Base-by-base conservation (phyloP, 2,888 invertebrate genomes). In the Teleiodes luculella region DNA sequence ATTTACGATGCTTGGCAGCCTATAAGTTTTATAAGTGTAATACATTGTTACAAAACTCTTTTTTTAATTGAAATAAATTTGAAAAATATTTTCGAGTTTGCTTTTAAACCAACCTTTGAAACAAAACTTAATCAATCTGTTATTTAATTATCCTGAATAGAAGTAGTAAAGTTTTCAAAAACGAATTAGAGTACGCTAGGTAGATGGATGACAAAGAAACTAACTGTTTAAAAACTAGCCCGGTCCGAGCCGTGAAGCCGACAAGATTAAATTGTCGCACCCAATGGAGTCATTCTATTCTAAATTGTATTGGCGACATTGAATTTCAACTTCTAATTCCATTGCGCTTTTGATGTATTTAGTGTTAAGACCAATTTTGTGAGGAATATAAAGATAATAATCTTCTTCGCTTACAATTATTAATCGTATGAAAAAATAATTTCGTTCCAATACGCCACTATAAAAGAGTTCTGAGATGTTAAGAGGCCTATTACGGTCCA, bases 261-360 rank as follows among this genome's bases (percentile, higher is more conserved):
- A 72, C 80, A 72, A 79, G 81, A 83, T 82, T 82, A 83, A 84
- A 83, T 83, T 83, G 83, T 82, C 79, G 76, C 75, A 72, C 76
- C 75, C 71, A 68, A 13, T 3, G 30, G 18, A 11, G 16, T 4
- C 4, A 3, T 1, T 11, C 16, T 4, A 24, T n/a, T 13, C 28
- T 28, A 4, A 14, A 1, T 1, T 33, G 39, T 5, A 31, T 46
- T 13, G 47, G 43, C 43, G 43, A 43, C 24, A 28, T 3, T n/a
- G 13, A 24, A 24, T 24, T 4, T 28, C 2, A 20, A n/a, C 28
- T 28, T 28, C 6, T 20, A 8, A 18, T 41, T 28, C 11, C 43
- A 43, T 43, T 28, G 39, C 39, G 6, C 14, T 24, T 24, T 24
- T n/a, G n/a, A n/a, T n/a, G n/a, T n/a, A n/a, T n/a, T n/a, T n/a